These are phyloP conservation scores for Masnerella sp. DNA, from an alignment of 2,888 invertebrate species.

Conservation along the genomic window DNA sequence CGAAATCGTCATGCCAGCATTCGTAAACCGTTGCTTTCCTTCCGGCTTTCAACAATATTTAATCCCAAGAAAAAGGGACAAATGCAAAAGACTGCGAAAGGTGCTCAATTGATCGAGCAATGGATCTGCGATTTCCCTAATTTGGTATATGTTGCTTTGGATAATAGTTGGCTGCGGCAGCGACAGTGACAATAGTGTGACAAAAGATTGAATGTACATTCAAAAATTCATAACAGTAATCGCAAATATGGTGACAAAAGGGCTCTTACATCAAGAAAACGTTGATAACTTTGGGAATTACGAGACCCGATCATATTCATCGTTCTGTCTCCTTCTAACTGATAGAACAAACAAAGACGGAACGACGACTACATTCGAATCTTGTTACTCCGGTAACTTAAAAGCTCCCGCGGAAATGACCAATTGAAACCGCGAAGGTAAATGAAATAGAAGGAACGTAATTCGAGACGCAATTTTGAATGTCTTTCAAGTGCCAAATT, in stretches of 20 bases:
- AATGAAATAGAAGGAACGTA: no score
- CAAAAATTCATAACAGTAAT: constrained; percentile 53
- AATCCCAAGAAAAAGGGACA: no score
- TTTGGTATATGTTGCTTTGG: constrained; percentile 52
- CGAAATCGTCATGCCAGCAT: no score
- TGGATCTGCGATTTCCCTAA: constrained; percentile 38
- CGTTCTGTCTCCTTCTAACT: no score
- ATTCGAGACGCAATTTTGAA: constrained; percentile 4
- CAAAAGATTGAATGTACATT: constrained; percentile 51
- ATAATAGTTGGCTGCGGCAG: constrained; percentile 56
- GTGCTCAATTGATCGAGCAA: constrained; percentile 37
- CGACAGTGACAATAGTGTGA: constrained; percentile 53
- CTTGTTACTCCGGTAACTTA: no score
- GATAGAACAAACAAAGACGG: no score
- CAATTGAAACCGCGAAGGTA: constrained; percentile 18
- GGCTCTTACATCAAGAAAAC: constrained; percentile 47
- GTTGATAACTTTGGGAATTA: constrained; percentile 33
- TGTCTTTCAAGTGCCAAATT: constrained; percentile 14
- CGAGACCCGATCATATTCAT: no score
- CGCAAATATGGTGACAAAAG: constrained; percentile 42
- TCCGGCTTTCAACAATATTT: no score
- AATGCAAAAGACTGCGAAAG: no score
- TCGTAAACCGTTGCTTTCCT: no score
- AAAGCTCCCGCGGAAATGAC: constrained; percentile 43
- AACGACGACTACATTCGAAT: no score